phyloP scores from a whole-genome alignment of 2,113 vertebrate species.

The Notiomystis cincta region DNA sequence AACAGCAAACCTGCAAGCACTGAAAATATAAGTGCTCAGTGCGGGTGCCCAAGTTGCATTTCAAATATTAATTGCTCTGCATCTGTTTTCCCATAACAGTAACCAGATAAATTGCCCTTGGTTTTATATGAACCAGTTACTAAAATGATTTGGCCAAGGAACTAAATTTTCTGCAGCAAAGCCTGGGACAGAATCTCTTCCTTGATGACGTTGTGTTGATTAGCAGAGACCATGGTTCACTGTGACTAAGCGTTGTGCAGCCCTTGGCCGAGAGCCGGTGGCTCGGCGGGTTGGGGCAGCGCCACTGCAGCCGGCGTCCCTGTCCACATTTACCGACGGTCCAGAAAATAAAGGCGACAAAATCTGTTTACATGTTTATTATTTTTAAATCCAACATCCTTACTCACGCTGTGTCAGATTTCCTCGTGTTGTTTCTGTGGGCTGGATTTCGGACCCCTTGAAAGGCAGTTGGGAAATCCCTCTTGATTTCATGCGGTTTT shows the following conservation, averaged over 20 bases:
- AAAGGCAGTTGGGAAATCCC: constrained; percentile 16
- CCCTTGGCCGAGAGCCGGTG: background rate
- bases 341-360: constrained; percentile 23
- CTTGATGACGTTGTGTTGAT: constrained; percentile 48
- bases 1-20: background rate
- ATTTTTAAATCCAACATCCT: constrained; percentile 6
- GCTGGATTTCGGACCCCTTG: constrained; percentile 4
- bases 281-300: background rate
- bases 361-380: constrained; percentile 50
- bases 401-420: background rate
- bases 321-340: constrained; percentile 1
- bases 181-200: constrained; percentile 29
- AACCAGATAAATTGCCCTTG: background rate
- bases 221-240: constrained; percentile 88
- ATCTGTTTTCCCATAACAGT: background rate
- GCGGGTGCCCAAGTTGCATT: background rate
- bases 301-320: background rate
- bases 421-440: background rate
- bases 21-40: background rate
- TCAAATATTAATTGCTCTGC: background rate
- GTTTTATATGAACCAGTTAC: background rate
- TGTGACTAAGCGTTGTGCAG: constrained; percentile 78
- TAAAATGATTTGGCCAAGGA: constrained; percentile 8
- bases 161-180: constrained; percentile 33
- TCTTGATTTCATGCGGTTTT: background rate